Percentiles rank a stretch among this genome's conserved stretches.
phyloP scores from a whole-genome alignment of 2,888 invertebrate genomes.

The Julus scandinavius region DNA sequence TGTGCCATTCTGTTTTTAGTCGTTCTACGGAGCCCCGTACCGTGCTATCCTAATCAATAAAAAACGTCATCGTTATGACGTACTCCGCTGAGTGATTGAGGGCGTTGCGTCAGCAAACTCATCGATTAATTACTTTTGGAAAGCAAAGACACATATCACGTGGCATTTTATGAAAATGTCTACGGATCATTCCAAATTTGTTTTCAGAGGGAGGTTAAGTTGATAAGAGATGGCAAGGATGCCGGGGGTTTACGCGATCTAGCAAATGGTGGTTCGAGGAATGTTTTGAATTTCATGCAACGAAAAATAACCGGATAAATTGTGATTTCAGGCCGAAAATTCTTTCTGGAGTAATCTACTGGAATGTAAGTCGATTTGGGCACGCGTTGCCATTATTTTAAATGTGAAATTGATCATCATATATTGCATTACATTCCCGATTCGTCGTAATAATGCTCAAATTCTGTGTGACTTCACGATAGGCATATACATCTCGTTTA shows the following conservation, averaged over 20 bases:
- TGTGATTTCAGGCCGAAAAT: background rate
- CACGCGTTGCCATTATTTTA: background rate
- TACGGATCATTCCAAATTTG: background rate
- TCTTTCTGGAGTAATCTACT: conserved; percentile 24
- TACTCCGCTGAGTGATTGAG: background rate
- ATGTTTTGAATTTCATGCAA: conserved; percentile 32
- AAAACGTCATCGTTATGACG: background rate
- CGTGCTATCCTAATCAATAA: too few relatives aligned
- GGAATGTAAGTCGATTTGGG: conserved; percentile 11
- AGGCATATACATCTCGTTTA: background rate
- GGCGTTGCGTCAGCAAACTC: background rate
- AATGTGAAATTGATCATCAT: background rate
- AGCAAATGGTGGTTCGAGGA: conserved; percentile 42
- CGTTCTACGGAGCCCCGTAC: background rate
- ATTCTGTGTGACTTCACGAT: background rate
- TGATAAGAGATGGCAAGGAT: background rate
- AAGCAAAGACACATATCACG: conserved; percentile 9
- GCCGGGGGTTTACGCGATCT: conserved; percentile 37
- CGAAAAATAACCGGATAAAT: background rate
- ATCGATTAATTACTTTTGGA: conserved; percentile 38
- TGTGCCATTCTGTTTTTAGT: background rate
- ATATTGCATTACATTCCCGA: background rate
- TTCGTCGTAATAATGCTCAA: background rate
- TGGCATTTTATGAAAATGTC: conserved; percentile 35
- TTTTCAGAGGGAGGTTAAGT: background rate